Base-by-base conservation (phyloP, 2,797 vertebrate species). In the Spizella passerina region DNA sequence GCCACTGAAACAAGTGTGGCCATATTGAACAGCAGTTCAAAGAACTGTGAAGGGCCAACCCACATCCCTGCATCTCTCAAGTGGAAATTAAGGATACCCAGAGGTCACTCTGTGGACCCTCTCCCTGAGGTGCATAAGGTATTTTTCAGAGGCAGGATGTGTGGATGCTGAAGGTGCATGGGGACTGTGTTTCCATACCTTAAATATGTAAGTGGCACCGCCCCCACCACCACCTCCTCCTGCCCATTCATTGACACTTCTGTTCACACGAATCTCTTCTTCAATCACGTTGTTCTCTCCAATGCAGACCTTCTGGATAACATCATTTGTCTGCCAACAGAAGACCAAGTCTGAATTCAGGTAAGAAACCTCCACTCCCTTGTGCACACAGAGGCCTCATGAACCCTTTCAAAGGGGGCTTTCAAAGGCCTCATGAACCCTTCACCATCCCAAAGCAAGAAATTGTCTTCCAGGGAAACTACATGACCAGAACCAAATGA, bases 141-240 rank as follows among this genome's bases (percentile, higher is more conserved):
- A 26, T 50, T 80, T 46, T 36, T 77, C 59, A 43, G 29, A 88
- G 44, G 53, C 12, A 47, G 38, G 29, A 64, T 22, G 12, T 49
- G 30, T 36, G 41, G 30, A 26, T 4, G 41, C 24, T 82, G 85
- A 69, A 86, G 53, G 24, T 34, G 29, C 38, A 17, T 0, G 3
- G 27, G 43, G 23, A 71, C 34, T 50, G 11, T 18, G 38, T 63
- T 93, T 87, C 18, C 92, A 96, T 96, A 99, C 99, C 99, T 99
- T 99, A 98, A 99, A 99, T 61, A 99, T 98, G 17, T 99, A 99
- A 3, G 99, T 99, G 34, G 99, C 99, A 27, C 99, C 99, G 2
- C 99, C 99, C 5, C 99, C 99, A 1, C 99, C 99, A 30, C 99
- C 99, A 69, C 99, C 99, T 92, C 98, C 98, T 94, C 98, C 98